Evolutionary conservation across 2,113 vertebrate genomes (phyloP).

Genomic region (Xenotilapia longispinis): DNA sequence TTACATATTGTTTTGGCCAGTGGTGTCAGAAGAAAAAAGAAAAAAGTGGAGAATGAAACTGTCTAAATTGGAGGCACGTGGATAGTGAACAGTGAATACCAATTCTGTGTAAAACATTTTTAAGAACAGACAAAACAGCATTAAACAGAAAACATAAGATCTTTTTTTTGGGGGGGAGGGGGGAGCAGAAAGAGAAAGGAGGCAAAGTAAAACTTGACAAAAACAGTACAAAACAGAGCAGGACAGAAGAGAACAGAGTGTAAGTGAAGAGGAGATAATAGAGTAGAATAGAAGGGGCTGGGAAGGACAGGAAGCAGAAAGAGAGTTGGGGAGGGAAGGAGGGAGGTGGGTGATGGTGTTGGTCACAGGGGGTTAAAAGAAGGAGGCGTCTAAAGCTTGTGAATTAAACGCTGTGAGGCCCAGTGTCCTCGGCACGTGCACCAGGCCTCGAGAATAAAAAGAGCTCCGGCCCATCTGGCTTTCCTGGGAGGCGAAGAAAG

Average conservation of each 20-base stretch:
- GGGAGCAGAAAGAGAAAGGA: accelerated
- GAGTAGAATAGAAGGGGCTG: slow-evolving; percentile 4
- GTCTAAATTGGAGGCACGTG: neutral
- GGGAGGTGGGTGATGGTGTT: neutral
- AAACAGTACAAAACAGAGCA: neutral
- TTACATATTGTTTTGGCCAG: neutral
- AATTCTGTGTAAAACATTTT: neutral
- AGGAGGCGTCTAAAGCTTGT: slow-evolving; percentile 54
- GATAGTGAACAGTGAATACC: neutral
- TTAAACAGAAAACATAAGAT: neutral
- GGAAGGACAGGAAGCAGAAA: neutral
- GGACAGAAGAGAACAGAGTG: neutral
- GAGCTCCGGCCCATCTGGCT: slow-evolving; percentile 64
- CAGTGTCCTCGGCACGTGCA: slow-evolving; percentile 72
- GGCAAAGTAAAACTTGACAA: neutral
- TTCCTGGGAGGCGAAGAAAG: slow-evolving; percentile 6
- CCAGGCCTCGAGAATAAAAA: slow-evolving; percentile 55
- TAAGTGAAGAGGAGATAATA: slow-evolving; percentile 16
- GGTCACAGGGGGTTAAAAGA: slow-evolving; percentile 46
- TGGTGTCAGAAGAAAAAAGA: neutral
- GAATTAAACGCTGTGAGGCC: slow-evolving; percentile 70
- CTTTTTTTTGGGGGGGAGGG: no score
- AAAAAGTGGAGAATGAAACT: accelerated
- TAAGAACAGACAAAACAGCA: neutral
- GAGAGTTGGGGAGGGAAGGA: neutral